A percentile compares a stretch with the other conserved stretches of the same genome.
These are phyloP conservation scores for Monochamus saltuarius DNA, from an alignment of 1,140 invertebrate species.

Conservation along the genomic window DNA sequence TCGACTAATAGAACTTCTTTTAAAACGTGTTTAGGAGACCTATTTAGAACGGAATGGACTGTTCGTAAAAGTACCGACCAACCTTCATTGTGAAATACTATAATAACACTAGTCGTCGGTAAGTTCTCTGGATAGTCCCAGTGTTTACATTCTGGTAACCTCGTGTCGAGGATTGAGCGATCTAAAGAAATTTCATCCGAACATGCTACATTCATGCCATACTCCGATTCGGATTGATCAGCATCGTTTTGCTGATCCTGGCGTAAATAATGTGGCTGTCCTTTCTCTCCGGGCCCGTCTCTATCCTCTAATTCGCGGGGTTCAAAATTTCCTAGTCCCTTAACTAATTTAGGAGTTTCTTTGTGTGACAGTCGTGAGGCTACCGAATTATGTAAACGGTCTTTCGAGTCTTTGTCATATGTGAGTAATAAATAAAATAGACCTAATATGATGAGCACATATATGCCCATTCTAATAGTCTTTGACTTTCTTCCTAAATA, in stretches of 20 bases:
- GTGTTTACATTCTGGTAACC: conserved; percentile 88
- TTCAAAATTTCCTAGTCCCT: conserved; percentile 67
- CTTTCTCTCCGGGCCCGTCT: conserved; percentile 81
- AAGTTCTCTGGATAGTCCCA: conserved; percentile 93
- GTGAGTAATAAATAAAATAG: conserved; percentile 52
- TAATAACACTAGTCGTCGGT: conserved; percentile 90
- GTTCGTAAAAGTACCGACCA: conserved; percentile 93
- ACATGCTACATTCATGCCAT: conserved; percentile 96
- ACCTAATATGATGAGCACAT: conserved; percentile 46
- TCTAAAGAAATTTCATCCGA: conserved; percentile 83
- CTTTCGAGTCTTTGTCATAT: conserved; percentile 49
- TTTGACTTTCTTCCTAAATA: conserved; percentile 46
- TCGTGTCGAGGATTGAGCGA: conserved; percentile 83
- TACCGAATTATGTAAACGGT: neutral
- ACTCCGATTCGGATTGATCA: conserved; percentile 77
- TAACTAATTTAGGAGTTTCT: conserved; percentile 39
- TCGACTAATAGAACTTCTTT: conserved; percentile 98
- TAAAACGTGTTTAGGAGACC: conserved; percentile 85
- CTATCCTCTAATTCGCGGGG: conserved; percentile 59
- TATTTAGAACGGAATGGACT: conserved; percentile 94
- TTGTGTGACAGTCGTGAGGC: conserved; percentile 19
- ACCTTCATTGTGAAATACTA: conserved; percentile 99
- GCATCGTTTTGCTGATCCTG: conserved; percentile 74
- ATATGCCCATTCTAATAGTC: conserved; percentile 47
- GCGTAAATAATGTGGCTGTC: conserved; percentile 72